phyloP scores from a whole-genome alignment of 2,888 invertebrate genomes.

The Leptinotarsa haldemani region DNA sequence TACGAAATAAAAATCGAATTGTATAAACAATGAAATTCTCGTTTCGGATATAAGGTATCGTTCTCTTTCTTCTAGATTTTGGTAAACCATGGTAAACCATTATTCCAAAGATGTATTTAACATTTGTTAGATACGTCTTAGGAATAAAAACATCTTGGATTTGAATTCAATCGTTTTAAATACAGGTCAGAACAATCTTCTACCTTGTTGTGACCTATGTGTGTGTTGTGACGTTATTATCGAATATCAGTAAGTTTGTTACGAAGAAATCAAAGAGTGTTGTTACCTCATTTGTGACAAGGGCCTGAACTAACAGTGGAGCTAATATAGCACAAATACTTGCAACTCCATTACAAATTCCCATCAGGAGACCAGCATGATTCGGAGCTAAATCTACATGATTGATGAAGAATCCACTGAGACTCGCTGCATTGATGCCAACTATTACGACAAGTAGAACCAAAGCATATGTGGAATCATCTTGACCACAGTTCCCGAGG shows the following conservation, averaged over 20 bases:
- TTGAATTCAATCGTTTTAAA: too few relatives aligned
- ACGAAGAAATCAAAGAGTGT: not conserved
- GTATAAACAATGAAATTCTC: too few relatives aligned
- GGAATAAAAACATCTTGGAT: too few relatives aligned
- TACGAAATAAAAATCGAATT: too few relatives aligned
- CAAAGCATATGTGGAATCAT: not conserved
- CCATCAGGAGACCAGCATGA: slow-evolving; percentile 23
- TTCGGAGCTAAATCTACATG: slow-evolving; percentile 14
- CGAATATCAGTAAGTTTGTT: not conserved
- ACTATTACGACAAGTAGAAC: not conserved
- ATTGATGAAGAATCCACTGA: slow-evolving; percentile 18
- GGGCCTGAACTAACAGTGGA: not conserved
- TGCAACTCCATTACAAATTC: not conserved
- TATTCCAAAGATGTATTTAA: too few relatives aligned
- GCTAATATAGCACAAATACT: not conserved
- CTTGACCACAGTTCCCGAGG: not conserved
- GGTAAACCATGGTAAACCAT: too few relatives aligned
- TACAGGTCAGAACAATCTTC: too few relatives aligned
- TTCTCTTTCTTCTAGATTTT: too few relatives aligned
- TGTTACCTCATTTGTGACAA: slow-evolving; percentile 16
- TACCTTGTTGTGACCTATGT: too few relatives aligned
- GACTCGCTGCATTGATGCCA: not conserved
- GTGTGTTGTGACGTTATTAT: too few relatives aligned
- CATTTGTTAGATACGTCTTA: too few relatives aligned
- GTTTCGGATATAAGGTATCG: too few relatives aligned